A percentile compares a stretch with the other conserved stretches of the same genome.
phyloP scores from a whole-genome alignment of 2,113 vertebrate genomes.

The Micronisus gabar region DNA sequence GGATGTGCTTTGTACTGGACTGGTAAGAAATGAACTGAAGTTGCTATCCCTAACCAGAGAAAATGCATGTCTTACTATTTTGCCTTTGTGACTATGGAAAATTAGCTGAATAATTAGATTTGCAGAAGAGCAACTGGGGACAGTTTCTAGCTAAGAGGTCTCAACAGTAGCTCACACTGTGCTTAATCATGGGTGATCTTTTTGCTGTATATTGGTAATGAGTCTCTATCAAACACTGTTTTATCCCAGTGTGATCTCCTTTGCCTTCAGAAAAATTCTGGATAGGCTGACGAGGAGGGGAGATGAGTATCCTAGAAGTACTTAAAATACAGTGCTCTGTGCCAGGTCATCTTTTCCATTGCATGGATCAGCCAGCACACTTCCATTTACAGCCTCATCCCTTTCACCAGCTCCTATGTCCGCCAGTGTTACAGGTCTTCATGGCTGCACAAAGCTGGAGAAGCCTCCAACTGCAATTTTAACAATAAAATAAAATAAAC shows the following conservation, averaged over 20 bases:
- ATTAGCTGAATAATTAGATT: neutral
- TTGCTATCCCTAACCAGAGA: neutral
- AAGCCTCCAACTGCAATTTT: neutral
- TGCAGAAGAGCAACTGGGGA: neutral
- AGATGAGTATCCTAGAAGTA: neutral
- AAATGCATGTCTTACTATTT: neutral
- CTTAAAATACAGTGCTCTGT: neutral
- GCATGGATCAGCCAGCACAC: neutral
- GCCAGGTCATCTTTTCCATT: neutral
- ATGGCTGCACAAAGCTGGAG: neutral
- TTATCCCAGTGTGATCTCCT: neutral
- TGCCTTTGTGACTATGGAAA: neutral
- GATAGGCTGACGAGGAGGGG: neutral
- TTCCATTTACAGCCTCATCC: neutral
- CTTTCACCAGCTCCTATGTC: neutral
- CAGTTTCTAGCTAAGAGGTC: neutral
- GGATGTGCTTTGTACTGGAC: neutral
- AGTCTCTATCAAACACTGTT: neutral
- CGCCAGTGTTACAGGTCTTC: neutral
- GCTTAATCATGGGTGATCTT: neutral
- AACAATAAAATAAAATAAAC: constrained; percentile 11
- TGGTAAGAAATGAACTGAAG: neutral
- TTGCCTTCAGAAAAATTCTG: neutral
- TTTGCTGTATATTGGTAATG: neutral
- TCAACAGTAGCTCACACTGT: neutral